Conservation (phyloP, 2,888 invertebrate species). For the Hemistola chrysoprasaria region DNA sequence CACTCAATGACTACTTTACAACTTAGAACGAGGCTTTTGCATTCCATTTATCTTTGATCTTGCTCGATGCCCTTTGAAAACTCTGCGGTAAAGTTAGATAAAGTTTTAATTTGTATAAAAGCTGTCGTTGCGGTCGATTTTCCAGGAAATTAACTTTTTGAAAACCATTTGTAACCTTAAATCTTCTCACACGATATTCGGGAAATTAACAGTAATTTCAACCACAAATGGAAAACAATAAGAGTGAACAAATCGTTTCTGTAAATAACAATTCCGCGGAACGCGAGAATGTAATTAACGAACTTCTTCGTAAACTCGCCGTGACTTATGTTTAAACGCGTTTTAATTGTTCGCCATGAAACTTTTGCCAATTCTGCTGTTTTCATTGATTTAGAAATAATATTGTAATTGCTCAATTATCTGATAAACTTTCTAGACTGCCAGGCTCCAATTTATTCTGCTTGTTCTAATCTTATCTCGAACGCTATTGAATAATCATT, state of each 20-base stretch:
- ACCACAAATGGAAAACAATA: constrained; percentile 10
- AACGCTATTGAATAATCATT: too few relatives aligned
- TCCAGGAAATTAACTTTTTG: background rate
- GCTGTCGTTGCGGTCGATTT: too few relatives aligned
- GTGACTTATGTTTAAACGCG: constrained; percentile 23
- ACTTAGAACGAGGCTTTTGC: too few relatives aligned
- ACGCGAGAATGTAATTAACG: constrained; percentile 31
- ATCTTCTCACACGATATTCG: background rate
- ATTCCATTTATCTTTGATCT: too few relatives aligned
- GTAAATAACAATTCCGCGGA: constrained; percentile 20
- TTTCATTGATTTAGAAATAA: background rate
- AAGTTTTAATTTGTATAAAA: too few relatives aligned
- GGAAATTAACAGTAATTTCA: constrained; percentile 1
- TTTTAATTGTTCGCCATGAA: constrained; percentile 19
- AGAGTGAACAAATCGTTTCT: constrained; percentile 19
- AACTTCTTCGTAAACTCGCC: constrained; percentile 11
- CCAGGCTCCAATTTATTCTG: too few relatives aligned
- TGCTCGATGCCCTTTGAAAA: too few relatives aligned
- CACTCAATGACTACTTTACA: too few relatives aligned
- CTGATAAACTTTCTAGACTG: too few relatives aligned
- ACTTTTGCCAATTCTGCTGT: constrained; percentile 9
- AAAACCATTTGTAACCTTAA: constrained; percentile 2
- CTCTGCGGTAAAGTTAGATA: too few relatives aligned
- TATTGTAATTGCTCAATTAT: too few relatives aligned
- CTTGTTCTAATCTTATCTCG: too few relatives aligned